A percentile compares a stretch with the other conserved stretches of the same genome.
phyloP scores from a whole-genome alignment of 2,888 invertebrate genomes.

The Automeris io region DNA sequence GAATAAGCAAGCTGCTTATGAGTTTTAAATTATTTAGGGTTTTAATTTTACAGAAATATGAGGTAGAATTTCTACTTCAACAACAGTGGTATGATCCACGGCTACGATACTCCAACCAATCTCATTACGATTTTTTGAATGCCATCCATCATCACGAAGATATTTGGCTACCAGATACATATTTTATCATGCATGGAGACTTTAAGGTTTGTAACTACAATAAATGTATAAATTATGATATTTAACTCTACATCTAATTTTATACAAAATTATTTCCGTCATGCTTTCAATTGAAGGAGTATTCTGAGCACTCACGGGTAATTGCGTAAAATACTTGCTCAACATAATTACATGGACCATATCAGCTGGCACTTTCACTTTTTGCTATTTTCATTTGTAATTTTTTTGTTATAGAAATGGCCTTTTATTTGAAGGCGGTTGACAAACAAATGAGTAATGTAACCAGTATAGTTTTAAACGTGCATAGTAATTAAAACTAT shows the following conservation, averaged over 20 bases:
- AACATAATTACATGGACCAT: conserved; percentile 38
- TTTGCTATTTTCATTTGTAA: conserved; percentile 25
- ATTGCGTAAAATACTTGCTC: conserved; percentile 52
- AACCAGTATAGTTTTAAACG: background rate
- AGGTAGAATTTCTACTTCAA: conserved; percentile 95
- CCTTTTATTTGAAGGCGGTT: conserved; percentile 33
- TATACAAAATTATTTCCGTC: conserved; percentile 51
- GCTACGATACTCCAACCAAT: conserved; percentile 91
- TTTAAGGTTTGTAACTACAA: conserved; percentile 79
- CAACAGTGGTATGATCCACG: conserved; percentile 96
- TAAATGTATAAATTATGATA: conserved; percentile 5
- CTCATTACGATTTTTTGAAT: conserved; percentile 91
- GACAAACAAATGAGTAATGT: conserved; percentile 19
- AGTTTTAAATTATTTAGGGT: too few relatives aligned
- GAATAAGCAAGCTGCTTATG: too few relatives aligned
- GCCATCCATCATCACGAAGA: conserved; percentile 95
- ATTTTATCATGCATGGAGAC: conserved; percentile 97
- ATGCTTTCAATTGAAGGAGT: conserved; percentile 59
- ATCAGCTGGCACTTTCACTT: conserved; percentile 46
- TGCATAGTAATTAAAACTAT: conserved; percentile 4
- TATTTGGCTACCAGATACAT: conserved; percentile 96
- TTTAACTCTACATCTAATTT: conserved; percentile 25
- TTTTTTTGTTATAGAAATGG: conserved; percentile 27
- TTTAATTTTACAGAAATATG: conserved; percentile 86
- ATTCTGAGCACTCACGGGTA: conserved; percentile 61